phyloP scores from a whole-genome alignment of 2,113 vertebrate genomes.

The Tautogolabrus adspersus region DNA sequence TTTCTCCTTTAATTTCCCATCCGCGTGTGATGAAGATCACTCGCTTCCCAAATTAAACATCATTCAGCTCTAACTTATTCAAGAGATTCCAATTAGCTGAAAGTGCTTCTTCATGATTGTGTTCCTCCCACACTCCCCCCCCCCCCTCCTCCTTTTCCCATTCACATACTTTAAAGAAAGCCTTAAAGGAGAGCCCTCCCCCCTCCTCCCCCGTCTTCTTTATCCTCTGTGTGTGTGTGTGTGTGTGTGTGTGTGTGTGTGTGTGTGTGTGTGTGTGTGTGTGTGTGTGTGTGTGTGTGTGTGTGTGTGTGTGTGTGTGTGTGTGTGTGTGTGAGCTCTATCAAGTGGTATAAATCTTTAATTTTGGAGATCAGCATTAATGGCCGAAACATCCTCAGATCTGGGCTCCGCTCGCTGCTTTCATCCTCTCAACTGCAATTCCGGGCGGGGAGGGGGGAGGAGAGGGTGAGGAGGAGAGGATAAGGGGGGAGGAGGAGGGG shows the following conservation, averaged over 20 bases:
- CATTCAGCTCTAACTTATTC: conserved; percentile 91
- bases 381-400: conserved; percentile 88
- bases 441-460: conserved; percentile 73
- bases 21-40: conserved; percentile 89
- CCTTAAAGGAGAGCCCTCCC: conserved; percentile 74
- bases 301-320: conserved; percentile 51
- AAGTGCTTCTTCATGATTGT: conserved; percentile 88
- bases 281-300: conserved; percentile 13
- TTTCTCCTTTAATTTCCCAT: conserved; percentile 90
- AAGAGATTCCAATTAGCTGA: conserved; percentile 91
- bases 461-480: background rate
- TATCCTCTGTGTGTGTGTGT: too few relatives aligned
- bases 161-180: conserved; percentile 87
- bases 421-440: conserved; percentile 87
- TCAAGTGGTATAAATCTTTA: conserved; percentile 92
- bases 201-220: conserved; percentile 39
- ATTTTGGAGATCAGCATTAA: conserved; percentile 91
- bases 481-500: background rate
- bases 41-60: conserved; percentile 92
- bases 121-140: conserved; percentile 66
- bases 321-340: conserved; percentile 77
- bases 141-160: conserved; percentile 23
- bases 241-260: too few relatives aligned
- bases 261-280: too few relatives aligned
- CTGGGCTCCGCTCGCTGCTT: conserved; percentile 79